phyloP scores from a whole-genome alignment of 1,140 invertebrate species.

The Drosophila lacteicornis region DNA sequence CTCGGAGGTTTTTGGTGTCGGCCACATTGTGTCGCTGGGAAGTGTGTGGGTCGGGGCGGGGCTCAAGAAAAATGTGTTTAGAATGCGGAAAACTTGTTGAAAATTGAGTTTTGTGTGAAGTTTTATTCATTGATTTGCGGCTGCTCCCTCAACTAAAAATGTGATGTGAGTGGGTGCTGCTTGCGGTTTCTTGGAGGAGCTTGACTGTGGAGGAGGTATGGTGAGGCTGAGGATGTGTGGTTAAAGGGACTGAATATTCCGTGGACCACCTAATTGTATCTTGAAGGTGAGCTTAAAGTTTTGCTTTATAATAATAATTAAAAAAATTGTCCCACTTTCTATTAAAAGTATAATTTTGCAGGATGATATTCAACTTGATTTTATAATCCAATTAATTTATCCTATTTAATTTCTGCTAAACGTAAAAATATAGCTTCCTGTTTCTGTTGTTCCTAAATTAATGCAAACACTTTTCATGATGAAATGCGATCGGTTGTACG shows the following conservation, averaged over 20 bases:
- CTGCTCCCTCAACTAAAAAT: constrained; percentile 1
- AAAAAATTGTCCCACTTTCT: too few species aligned
- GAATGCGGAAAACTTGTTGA: constrained; percentile 79
- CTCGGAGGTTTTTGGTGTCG: constrained; percentile 47
- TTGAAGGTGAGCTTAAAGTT: not conserved
- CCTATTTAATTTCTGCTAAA: too few species aligned
- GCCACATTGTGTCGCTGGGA: constrained; percentile 51
- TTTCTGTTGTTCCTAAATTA: not conserved
- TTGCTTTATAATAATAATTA: not conserved
- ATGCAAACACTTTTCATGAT: not conserved
- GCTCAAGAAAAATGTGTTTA: constrained; percentile 66
- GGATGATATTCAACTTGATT: too few species aligned
- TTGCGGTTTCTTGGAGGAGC: constrained; percentile 17
- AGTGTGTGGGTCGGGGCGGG: constrained; percentile 24
- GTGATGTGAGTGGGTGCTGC: constrained; percentile 10
- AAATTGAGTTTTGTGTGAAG: constrained; percentile 77
- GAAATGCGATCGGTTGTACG: too few species aligned
- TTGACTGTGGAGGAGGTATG: not conserved
- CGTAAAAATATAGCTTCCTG: too few species aligned
- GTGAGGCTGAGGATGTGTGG: constrained; percentile 4
- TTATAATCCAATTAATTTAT: not conserved
- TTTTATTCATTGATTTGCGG: constrained; percentile 74
- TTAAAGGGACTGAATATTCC: not conserved
- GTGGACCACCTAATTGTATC: not conserved
- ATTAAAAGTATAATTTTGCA: too few species aligned